Evolutionary conservation across 92 coral and sea anemone species (phyloP), one percentile per base, ranked within the genome.

Genomic region (Isaurus tuberculatus): DNA sequence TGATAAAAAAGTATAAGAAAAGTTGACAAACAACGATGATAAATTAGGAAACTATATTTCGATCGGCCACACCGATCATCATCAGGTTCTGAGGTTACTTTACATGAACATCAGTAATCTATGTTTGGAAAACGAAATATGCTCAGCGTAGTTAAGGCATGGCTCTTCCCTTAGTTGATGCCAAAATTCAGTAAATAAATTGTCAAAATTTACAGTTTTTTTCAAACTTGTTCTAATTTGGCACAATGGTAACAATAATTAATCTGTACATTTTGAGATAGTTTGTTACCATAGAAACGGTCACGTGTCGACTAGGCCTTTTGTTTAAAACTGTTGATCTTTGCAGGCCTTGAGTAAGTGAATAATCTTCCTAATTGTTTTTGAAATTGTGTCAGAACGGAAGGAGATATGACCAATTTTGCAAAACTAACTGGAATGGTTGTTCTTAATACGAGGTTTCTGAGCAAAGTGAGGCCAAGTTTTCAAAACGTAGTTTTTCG

Each of bases 141-240:
- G n/a, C 65, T 73, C 80, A 73, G 64, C 51, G 80, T 31, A 73
- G 63, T 73, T 73, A 73, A 73, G 80, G 80, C 80, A 48, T 73
- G 80, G 80, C 64, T 73, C 80, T 48, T 28, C 0, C 46, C 30
- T 51, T 6, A 73, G 42, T 44, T 48, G 26, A 13, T 8, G 64
- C 80, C 63, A 17, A 73, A 73, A 73, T 48, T 73, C 80, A 73
- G 49, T 73, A 48, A 73, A 73, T 15, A 5, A 40, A 40, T 46
- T 40, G 22, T 71, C 20, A 71, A 71, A 71, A 46, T 23, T 46
- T 44, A 32, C 79, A 73, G 80, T 48, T 73, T 72, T 30, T n/a
- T 37, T 55, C 74, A 69, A 69, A 5, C 74, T 34, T 22, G 37
- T 69, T 69, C 48, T 69, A 69, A 36, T 40, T 70, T 36, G 75